phyloP scores from a whole-genome alignment of 2,888 invertebrate species.

The Rhingia campestris region DNA sequence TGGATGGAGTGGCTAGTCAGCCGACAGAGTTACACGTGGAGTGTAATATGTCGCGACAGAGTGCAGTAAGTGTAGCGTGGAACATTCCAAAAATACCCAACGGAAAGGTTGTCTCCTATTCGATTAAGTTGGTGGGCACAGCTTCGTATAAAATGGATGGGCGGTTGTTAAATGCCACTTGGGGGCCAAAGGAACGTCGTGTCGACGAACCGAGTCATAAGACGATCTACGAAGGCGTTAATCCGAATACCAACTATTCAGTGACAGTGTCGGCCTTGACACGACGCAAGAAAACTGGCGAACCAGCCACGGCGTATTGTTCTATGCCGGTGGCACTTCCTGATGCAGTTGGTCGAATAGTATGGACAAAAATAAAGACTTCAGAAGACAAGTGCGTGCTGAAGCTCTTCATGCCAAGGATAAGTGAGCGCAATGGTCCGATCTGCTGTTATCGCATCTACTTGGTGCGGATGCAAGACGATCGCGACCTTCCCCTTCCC shows the following conservation, averaged over 20 bases:
- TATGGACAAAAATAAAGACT: slow-evolving; percentile 86
- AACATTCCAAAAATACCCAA: slow-evolving; percentile 88
- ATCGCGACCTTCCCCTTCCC: slow-evolving; percentile 87
- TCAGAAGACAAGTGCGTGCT: slow-evolving; percentile 88
- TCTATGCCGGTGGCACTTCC: slow-evolving; percentile 89
- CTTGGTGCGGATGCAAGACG: slow-evolving; percentile 87
- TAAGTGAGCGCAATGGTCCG: slow-evolving; percentile 93
- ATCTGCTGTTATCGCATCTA: slow-evolving; percentile 94
- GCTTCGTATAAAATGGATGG: slow-evolving; percentile 85
- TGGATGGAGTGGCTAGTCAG: slow-evolving; percentile 91
- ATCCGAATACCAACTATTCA: slow-evolving; percentile 93
- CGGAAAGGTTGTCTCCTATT: slow-evolving; percentile 91
- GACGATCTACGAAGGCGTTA: slow-evolving; percentile 86
- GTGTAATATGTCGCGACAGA: slow-evolving; percentile 85
- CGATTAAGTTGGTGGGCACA: slow-evolving; percentile 85
- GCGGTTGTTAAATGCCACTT: slow-evolving; percentile 83
- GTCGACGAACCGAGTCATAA: slow-evolving; percentile 84
- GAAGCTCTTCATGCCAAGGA: slow-evolving; percentile 88
- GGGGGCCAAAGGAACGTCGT: slow-evolving; percentile 85
- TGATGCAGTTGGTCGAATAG: slow-evolving; percentile 83
- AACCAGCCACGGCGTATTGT: slow-evolving; percentile 86
- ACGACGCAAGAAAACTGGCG: slow-evolving; percentile 88
- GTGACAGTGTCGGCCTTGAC: slow-evolving; percentile 91
- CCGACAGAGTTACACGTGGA: slow-evolving; percentile 87
- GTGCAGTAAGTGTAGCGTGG: slow-evolving; percentile 89